phyloP scores from a whole-genome alignment of 1,140 invertebrate species.

The Drosophila orena region DNA sequence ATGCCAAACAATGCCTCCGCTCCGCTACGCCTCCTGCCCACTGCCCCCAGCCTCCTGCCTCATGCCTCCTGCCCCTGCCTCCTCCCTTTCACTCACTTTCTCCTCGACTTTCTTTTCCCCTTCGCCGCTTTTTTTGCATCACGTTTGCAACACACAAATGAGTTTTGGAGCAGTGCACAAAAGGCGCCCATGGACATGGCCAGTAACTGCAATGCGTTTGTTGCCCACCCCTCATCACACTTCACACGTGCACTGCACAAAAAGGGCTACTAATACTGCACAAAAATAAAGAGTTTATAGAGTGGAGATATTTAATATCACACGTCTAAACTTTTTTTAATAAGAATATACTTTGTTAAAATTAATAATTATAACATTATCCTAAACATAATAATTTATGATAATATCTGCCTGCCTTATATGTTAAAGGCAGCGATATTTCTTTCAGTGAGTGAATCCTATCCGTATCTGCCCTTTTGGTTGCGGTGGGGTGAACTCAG shows the following conservation, averaged over 20 bases:
- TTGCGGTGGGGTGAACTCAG: conserved; percentile 35
- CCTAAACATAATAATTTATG: no score
- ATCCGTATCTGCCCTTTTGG: conserved; percentile 21
- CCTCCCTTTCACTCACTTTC: conserved; percentile 3
- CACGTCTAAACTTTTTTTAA: neutral
- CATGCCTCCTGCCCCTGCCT: no score
- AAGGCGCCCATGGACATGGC: conserved; percentile 67
- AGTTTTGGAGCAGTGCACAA: conserved; percentile 73
- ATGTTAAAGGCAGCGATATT: neutral
- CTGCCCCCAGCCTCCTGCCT: neutral
- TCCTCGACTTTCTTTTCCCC: conserved; percentile 5
- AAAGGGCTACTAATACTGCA: neutral
- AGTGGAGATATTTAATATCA: no score
- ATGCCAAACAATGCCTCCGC: conserved; percentile 78
- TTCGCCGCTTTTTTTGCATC: conserved; percentile 15
- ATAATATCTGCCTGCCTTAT: no score
- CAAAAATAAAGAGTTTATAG: no score
- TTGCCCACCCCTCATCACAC: conserved; percentile 15
- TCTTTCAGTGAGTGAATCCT: conserved; percentile 12
- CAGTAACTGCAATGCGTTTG: conserved; percentile 63
- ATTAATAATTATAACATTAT: no score
- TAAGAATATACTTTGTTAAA: no score
- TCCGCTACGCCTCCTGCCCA: neutral
- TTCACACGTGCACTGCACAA: neutral
- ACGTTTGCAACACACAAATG: conserved; percentile 60